Conservation (phyloP, 53 echinoderm and acorn worm genomes). For the Paracentrotus lividus region DNA sequence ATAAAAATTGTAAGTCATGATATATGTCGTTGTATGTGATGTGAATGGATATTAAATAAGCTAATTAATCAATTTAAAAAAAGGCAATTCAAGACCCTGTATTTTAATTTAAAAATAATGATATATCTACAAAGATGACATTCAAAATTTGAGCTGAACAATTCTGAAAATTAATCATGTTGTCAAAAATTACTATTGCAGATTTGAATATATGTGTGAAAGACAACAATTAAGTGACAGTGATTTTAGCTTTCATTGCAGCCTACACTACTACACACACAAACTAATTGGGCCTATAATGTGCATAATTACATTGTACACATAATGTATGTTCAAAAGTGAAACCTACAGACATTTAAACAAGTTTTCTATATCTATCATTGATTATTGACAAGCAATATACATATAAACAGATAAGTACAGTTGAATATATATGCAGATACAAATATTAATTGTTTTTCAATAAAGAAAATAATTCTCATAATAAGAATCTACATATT, state of each 20-base stretch:
- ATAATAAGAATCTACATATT: not conserved
- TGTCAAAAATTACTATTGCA: not conserved
- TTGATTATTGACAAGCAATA: not conserved
- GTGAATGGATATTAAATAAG: not conserved
- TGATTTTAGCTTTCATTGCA: not conserved
- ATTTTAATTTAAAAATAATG: not conserved
- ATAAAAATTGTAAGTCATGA: no score
- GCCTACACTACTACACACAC: not conserved
- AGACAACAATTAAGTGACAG: slow-evolving; percentile 18
- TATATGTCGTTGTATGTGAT: no score
- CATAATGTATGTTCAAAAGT: not conserved
- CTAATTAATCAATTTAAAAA: not conserved
- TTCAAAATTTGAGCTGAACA: not conserved
- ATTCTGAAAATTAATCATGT: not conserved
- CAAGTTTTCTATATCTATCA: not conserved
- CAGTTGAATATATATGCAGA: not conserved
- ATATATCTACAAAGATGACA: not conserved
- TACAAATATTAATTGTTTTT: not conserved
- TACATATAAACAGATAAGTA: not conserved
- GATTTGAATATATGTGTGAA: not conserved
- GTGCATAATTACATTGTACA: not conserved
- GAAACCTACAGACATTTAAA: not conserved
- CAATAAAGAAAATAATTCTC: not conserved
- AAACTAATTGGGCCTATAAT: not conserved
- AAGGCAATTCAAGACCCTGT: not conserved